phyloP scores from a whole-genome alignment of 1,140 invertebrate species.

The Pristionchus pacificus region DNA sequence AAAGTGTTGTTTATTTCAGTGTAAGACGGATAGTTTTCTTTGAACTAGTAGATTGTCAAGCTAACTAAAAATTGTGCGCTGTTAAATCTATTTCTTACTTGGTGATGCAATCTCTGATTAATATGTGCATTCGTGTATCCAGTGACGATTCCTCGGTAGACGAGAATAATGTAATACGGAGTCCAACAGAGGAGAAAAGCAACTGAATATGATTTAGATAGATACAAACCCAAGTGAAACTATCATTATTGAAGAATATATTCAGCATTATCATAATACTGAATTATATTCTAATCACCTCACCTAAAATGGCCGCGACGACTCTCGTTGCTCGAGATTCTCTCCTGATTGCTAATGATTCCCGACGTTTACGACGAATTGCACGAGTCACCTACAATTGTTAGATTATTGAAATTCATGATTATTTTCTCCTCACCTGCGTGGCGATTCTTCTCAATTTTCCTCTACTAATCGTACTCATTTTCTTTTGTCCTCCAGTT shows the following conservation, averaged over 20 bases:
- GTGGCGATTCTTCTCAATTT: slow-evolving; percentile 33
- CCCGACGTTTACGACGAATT: slow-evolving; percentile 32
- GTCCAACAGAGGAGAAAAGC: slow-evolving; percentile 37
- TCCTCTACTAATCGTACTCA: slow-evolving; percentile 26
- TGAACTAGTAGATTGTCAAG: not conserved
- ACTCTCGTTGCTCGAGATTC: slow-evolving; percentile 35
- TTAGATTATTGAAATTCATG: slow-evolving; percentile 3
- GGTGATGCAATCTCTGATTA: not conserved
- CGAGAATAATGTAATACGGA: slow-evolving; percentile 31
- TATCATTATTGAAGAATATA: not conserved
- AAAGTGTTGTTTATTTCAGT: not conserved
- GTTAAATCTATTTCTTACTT: not conserved
- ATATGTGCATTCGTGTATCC: not conserved
- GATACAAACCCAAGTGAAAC: too few species aligned
- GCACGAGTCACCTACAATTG: slow-evolving; percentile 32
- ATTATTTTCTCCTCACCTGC: slow-evolving; percentile 18
- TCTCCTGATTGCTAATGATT: slow-evolving; percentile 33
- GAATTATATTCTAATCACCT: not conserved
- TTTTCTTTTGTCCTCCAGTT: slow-evolving; percentile 19
- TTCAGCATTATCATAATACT: not conserved
- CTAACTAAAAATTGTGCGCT: not conserved
- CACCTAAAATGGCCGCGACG: slow-evolving; percentile 35
- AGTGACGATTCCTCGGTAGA: slow-evolving; percentile 19
- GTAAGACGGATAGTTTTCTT: not conserved
- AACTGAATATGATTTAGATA: too few species aligned